These are phyloP conservation scores for Cheilinus undulatus DNA, from an alignment of 2,113 vertebrate species.

Conservation along the genomic window DNA sequence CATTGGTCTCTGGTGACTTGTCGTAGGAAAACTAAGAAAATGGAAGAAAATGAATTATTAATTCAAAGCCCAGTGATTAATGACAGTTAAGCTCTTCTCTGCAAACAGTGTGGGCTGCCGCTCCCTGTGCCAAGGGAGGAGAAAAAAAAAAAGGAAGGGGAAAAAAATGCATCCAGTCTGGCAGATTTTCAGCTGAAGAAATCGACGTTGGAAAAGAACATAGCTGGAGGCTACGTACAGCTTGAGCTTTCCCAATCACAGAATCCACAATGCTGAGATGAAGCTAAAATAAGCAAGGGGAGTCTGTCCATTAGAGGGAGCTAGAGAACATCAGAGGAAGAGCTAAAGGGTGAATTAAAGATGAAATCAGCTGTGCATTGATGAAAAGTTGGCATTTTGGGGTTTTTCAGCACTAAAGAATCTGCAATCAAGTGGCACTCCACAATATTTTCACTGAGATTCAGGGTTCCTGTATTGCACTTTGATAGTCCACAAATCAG, in stretches of 20 bases:
- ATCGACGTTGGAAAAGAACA: slow-evolving; percentile 72
- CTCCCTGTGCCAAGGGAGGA: slow-evolving; percentile 37
- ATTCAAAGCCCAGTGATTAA: slow-evolving; percentile 72
- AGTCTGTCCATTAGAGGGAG: slow-evolving; percentile 79
- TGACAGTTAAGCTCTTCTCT: slow-evolving; percentile 66
- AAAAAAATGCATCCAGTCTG: slow-evolving; percentile 50
- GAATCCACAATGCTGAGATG: slow-evolving; percentile 46
- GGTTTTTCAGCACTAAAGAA: background rate
- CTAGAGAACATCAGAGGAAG: slow-evolving; percentile 70
- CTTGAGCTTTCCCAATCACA: slow-evolving; percentile 60
- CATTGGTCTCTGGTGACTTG: slow-evolving; percentile 86
- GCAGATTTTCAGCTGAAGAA: slow-evolving; percentile 70
- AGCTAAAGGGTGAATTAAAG: slow-evolving; percentile 24
- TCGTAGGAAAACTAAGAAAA: slow-evolving; percentile 87
- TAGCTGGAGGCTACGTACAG: slow-evolving; percentile 64
- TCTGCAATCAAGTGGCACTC: slow-evolving; percentile 2
- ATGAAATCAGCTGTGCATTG: slow-evolving; percentile 23
- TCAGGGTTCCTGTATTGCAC: slow-evolving; percentile 22
- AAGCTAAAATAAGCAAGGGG: slow-evolving; percentile 43
- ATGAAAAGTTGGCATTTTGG: background rate
- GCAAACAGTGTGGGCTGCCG: slow-evolving; percentile 66
- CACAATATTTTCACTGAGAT: background rate
- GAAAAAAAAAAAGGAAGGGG: background rate
- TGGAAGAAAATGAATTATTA: slow-evolving; percentile 68
- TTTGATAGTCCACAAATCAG: slow-evolving; percentile 43